Conservation (phyloP, 2,113 vertebrate species). For the Cottus gobio region DNA sequence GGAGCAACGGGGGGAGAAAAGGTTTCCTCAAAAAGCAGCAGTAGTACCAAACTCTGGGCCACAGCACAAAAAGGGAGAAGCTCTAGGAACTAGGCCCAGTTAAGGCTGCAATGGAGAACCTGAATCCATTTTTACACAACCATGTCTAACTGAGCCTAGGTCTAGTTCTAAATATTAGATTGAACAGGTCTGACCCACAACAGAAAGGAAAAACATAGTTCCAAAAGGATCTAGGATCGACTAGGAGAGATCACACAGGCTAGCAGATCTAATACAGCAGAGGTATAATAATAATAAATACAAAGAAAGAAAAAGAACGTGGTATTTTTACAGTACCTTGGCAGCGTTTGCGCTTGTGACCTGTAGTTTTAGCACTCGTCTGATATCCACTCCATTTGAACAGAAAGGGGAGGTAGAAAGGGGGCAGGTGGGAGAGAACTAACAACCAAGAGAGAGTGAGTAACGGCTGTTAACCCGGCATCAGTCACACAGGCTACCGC, state of each 20-base stretch:
- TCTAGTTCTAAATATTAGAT: constrained; percentile 51
- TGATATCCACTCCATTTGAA: constrained; percentile 99
- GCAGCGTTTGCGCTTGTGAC: constrained; percentile 96
- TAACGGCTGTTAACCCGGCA: constrained; percentile 85
- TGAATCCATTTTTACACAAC: constrained; percentile 43
- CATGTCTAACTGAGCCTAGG: constrained; percentile 73
- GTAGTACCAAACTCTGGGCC: constrained; percentile 43
- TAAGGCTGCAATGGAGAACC: constrained; percentile 51
- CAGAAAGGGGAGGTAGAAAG: constrained; percentile 98
- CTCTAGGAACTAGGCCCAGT: constrained; percentile 75
- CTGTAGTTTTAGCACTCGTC: constrained; percentile 92
- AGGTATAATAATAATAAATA: constrained; percentile 22
- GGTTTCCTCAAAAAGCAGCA: constrained; percentile 58
- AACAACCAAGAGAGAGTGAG: constrained; percentile 96
- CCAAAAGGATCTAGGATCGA: constrained; percentile 61
- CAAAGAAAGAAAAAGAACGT: constrained; percentile 60
- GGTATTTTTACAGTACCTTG: constrained; percentile 94
- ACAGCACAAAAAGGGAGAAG: constrained; percentile 55
- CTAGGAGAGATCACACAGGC: constrained; percentile 51
- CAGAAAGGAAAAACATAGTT: constrained; percentile 59
- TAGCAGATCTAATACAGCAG: constrained; percentile 60
- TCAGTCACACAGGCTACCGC: constrained; percentile 65
- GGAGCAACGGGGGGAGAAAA: constrained; percentile 23
- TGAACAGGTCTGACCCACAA: constrained; percentile 51
- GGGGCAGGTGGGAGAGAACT: constrained; percentile 97